Evolutionary conservation across 2,113 vertebrate species (phyloP), one percentile per base, ranked within the genome.

Genomic region (Choloepus hoffmanni): DNA sequence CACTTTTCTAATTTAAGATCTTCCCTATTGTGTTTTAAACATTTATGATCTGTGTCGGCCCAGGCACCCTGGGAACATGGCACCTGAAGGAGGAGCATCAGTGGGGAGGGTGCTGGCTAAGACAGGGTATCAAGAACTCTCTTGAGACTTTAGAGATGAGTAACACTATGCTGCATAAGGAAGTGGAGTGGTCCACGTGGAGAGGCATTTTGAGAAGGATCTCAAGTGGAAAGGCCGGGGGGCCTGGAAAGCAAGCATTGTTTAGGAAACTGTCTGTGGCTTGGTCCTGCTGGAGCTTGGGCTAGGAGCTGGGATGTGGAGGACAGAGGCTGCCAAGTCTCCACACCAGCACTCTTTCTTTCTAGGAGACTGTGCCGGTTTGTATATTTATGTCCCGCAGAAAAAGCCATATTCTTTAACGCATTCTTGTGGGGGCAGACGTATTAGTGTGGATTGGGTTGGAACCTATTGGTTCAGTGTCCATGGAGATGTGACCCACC

Each of bases 201-300:
- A 53, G 45, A n/a, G 12, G 63, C 3, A 0, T 36, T 60, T 67
- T 1, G 5, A 79, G 28, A 8, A 58, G 70, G 60, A 76, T 14
- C 21, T 13, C 30, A 9, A 1, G 58, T 50, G 36, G 40, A 36
- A 72, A 36, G 45, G 16, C 36, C n/a, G 18, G 6, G 36, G 21
- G 9, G 3, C 18, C 2, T 6, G 9, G 16, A 40, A n/a, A 36
- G 14, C 0, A 0, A 18, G 36, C 1, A 23, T 2, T 33, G 10
- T 30, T n/a, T 13, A 28, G 78, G 58, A 43, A 43, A 9, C 9
- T 21, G 11, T 28, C 58, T 8, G 2, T 63, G 65, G 16, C 72
- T 48, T 33, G 9, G 43, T 12, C 4, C 4, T 82, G 43, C 30
- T 3, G 40, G 24, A 67, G 24, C 2, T 0, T 33, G 28, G 12